Conservation (phyloP, 2,113 vertebrate genomes). For the Megaleporinus macrocephalus region DNA sequence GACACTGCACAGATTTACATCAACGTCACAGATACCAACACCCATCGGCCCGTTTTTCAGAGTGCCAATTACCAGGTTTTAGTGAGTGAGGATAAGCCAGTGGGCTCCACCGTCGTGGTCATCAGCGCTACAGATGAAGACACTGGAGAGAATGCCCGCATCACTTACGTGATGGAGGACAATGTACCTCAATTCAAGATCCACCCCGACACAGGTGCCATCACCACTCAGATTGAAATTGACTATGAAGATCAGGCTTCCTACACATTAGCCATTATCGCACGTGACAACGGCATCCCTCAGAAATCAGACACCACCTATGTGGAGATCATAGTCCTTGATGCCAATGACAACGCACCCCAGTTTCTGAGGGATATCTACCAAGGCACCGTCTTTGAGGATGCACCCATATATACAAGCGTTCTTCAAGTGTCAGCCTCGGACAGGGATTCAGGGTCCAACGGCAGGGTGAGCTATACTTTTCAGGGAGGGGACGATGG, state of each 20-base stretch:
- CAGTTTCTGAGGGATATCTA: slow-evolving; percentile 84
- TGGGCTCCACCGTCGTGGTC: slow-evolving; percentile 84
- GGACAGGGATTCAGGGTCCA: slow-evolving; percentile 84
- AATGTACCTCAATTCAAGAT: slow-evolving; percentile 88
- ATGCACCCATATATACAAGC: slow-evolving; percentile 83
- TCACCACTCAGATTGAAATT: slow-evolving; percentile 83
- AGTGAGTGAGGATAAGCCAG: slow-evolving; percentile 82
- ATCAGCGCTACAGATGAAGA: slow-evolving; percentile 87
- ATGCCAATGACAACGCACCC: slow-evolving; percentile 86
- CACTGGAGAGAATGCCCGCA: slow-evolving; percentile 85
- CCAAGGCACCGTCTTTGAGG: slow-evolving; percentile 84
- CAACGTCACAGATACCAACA: slow-evolving; percentile 89
- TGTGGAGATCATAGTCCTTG: slow-evolving; percentile 85
- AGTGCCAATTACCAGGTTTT: slow-evolving; percentile 87
- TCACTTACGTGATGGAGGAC: slow-evolving; percentile 86
- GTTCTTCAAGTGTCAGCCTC: slow-evolving; percentile 87
- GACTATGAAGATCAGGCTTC: slow-evolving; percentile 89
- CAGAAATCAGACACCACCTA: slow-evolving; percentile 89
- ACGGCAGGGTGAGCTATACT: slow-evolving; percentile 85
- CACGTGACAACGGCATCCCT: slow-evolving; percentile 85
- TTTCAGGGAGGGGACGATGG: slow-evolving; percentile 88
- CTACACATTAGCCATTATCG: slow-evolving; percentile 85
- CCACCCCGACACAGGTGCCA: slow-evolving; percentile 80
- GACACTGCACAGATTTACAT: slow-evolving; percentile 86
- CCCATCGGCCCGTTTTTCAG: slow-evolving; percentile 88